Conservation (phyloP, 2,888 invertebrate species). For the Eubasilissa splendida region DNA sequence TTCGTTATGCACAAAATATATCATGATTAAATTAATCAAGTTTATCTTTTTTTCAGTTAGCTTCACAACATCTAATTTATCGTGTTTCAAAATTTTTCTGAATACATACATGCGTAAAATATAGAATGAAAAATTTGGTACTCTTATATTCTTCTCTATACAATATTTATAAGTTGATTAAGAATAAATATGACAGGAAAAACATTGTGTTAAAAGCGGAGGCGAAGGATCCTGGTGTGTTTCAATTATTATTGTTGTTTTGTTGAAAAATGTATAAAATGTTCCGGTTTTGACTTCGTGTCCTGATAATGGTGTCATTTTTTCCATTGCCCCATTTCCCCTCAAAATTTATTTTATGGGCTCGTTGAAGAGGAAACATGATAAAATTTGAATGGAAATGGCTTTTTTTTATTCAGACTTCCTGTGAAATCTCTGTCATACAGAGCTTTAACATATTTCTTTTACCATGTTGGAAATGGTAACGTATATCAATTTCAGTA, state of each 20-base stretch:
- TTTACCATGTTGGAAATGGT: not conserved
- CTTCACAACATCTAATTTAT: too few relatives aligned
- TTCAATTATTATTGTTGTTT: not conserved
- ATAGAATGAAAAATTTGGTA: too few relatives aligned
- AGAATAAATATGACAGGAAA: not conserved
- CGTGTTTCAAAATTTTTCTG: too few relatives aligned
- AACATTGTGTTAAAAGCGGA: not conserved
- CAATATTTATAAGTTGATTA: too few relatives aligned
- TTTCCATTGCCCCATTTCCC: slow-evolving; percentile 13
- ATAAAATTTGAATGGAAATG: slow-evolving; percentile 14
- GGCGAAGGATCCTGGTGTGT: not conserved
- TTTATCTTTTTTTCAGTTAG: too few relatives aligned
- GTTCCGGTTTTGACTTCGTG: not conserved
- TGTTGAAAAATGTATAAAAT: not conserved
- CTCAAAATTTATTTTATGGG: not conserved
- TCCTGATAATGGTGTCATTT: not conserved
- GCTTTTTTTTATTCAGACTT: slow-evolving; percentile 17
- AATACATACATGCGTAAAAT: too few relatives aligned
- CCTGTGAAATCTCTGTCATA: not conserved
- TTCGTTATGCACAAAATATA: too few relatives aligned
- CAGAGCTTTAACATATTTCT: slow-evolving; percentile 7
- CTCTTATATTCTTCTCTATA: too few relatives aligned
- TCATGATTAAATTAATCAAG: too few relatives aligned
- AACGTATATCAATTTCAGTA: not conserved
- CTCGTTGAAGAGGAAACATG: slow-evolving; percentile 30